A percentile compares a stretch with the other conserved stretches of the same genome.
phyloP scores from a whole-genome alignment of 2,113 vertebrate species.

The Gobiocypris rarus region DNA sequence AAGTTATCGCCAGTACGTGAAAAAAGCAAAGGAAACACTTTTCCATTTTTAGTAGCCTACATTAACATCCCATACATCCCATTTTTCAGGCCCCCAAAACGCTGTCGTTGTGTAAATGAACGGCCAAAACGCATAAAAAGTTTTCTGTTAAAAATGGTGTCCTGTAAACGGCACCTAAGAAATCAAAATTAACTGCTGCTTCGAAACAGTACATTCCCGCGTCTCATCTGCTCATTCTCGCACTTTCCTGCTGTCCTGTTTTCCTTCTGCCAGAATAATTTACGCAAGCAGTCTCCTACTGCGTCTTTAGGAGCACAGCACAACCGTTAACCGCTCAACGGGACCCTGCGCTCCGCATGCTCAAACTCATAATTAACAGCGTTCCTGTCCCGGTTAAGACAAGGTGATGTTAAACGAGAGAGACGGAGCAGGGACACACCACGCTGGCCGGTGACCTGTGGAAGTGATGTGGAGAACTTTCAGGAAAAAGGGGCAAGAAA shows the following conservation, averaged over 20 bases:
- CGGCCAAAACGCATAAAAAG: too few relatives aligned
- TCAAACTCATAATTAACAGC: constrained; percentile 49
- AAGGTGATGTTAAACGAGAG: constrained; percentile 56
- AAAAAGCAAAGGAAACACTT: too few relatives aligned
- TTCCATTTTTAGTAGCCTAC: too few relatives aligned
- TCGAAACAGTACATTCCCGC: not conserved
- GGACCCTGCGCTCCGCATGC: constrained; percentile 33
- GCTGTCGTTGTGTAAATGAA: too few relatives aligned
- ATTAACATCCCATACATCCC: too few relatives aligned
- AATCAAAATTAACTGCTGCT: too few relatives aligned
- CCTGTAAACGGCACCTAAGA: too few relatives aligned
- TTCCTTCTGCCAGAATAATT: not conserved
- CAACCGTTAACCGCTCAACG: constrained; percentile 20
- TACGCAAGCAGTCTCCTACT: constrained; percentile 31
- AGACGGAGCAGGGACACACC: constrained; percentile 47
- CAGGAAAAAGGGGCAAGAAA: not conserved
- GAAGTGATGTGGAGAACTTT: constrained; percentile 38
- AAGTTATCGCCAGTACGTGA: too few relatives aligned
- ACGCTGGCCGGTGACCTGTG: constrained; percentile 57
- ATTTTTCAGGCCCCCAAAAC: too few relatives aligned
- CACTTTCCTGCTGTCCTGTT: not conserved
- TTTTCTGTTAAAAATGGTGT: too few relatives aligned
- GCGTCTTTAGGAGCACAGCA: constrained; percentile 18
- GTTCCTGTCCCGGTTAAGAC: constrained; percentile 39
- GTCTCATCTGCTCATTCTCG: not conserved